A percentile compares a stretch with the other conserved stretches of the same genome.
phyloP scores from a whole-genome alignment of 2,797 vertebrate species.

The Alauda arvensis region DNA sequence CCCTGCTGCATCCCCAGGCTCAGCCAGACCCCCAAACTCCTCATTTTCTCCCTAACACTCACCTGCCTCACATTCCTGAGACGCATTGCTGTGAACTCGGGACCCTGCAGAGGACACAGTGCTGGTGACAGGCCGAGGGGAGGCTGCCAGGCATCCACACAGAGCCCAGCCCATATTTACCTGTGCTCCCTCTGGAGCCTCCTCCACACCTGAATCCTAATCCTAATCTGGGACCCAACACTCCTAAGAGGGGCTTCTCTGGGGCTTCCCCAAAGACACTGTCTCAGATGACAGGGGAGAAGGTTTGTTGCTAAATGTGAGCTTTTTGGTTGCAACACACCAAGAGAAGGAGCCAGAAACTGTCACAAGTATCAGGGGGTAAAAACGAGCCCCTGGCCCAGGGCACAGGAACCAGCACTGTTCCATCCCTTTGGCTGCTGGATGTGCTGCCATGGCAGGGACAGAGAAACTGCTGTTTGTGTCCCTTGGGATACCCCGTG shows the following conservation, averaged over 20 bases:
- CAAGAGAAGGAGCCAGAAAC: background rate
- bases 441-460: fast-evolving
- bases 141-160: background rate
- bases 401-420: fast-evolving
- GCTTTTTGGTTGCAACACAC: fast-evolving
- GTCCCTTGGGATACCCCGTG: background rate
- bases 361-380: fast-evolving
- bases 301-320: background rate
- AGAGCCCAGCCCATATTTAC: background rate
- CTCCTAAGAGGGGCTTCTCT: background rate
- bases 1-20: background rate
- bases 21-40: background rate
- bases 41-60: background rate
- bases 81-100: background rate
- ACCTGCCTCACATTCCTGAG: background rate
- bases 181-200: fast-evolving
- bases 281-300: background rate
- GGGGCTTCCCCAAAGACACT: background rate
- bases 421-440: background rate
- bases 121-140: background rate
- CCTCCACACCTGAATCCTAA: background rate
- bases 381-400: fast-evolving
- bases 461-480: background rate
- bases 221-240: background rate
- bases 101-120: background rate